Base-by-base conservation (phyloP, 2,113 vertebrate species). In the Nothocercus nigrocapillus region DNA sequence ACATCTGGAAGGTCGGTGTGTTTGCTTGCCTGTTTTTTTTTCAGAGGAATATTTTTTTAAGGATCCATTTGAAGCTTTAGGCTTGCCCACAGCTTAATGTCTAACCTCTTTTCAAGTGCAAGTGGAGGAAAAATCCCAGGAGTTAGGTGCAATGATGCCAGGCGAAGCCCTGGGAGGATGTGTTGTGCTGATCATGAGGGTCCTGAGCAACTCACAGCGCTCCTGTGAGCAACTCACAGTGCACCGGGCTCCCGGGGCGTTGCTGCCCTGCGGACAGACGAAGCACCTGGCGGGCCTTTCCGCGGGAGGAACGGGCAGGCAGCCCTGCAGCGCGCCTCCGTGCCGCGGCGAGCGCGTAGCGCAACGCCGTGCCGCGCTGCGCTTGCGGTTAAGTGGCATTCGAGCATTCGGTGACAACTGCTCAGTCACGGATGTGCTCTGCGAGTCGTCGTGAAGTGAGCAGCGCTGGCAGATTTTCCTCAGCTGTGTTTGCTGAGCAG, bases 381-480 rank as follows among this genome's bases (percentile, higher is more conserved):
- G 74, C 92, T 96, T 91, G 85, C 78, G 88, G 95, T 88, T 72
- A 38, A 63, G 81, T 94, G 75, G 67, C 59, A 7, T 68, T 93
- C 85, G 51, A 3, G 36, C 45, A 44, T 70, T n/a, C 76, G 59
- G 17, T 75, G 90, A 89, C 85, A 88, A 95, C 72, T 72, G 80
- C 56, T 95, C 90, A 67, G 68, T 45, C 92, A 91, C 38, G 61
- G 74, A 93, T 95, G 88, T 93, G 95, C 72, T 94, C 74, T 93
- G 69, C 56, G 93, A 90, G 85, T 88, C 3, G 1, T 62, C 47
- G 78, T 85, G 79, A 96, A 91, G 72, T 90, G 91, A 95, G 90
- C 88, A 95, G 93, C 82, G 88, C 63, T 19, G 22, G 93, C 89
- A 94, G 93, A 95, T 85, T 91, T 90, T 74, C 63, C 82, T 96